Conservation (phyloP, 2,888 invertebrate species). For the Lepidonotus clava region DNA sequence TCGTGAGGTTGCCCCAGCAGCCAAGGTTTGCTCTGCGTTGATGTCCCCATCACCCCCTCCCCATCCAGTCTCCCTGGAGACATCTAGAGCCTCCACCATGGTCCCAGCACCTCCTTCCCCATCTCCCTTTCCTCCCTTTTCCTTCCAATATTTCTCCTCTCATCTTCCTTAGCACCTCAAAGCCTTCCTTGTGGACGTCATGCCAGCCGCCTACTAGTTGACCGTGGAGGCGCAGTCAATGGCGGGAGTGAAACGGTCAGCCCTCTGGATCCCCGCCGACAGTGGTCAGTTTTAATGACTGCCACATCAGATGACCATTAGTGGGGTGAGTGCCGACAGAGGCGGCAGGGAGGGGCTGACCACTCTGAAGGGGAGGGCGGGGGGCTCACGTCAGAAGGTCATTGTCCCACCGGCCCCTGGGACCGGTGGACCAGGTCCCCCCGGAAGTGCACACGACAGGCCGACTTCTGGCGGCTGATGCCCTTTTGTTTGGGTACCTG, state of each 20-base stretch:
- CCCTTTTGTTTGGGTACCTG: not conserved
- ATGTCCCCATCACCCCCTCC: not conserved
- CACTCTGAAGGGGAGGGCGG: no score
- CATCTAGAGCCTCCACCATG: no score
- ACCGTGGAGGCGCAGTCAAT: not conserved
- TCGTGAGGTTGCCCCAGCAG: slow-evolving; percentile 4
- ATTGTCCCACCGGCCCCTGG: not conserved
- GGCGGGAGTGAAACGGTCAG: not conserved
- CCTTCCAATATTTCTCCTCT: no score
- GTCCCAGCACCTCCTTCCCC: not conserved
- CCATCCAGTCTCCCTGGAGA: no score
- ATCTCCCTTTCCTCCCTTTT: not conserved
- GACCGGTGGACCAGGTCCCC: not conserved
- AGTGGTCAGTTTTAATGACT: slow-evolving; percentile 18
- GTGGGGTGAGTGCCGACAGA: not conserved
- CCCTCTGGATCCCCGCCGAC: not conserved
- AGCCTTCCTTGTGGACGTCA: no score
- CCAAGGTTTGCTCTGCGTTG: not conserved
- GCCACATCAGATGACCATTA: slow-evolving; percentile 10
- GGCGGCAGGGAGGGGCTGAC: not conserved
- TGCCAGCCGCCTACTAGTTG: no score
- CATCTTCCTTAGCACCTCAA: no score
- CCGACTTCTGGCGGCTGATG: not conserved
- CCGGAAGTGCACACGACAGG: not conserved
- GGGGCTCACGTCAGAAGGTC: not conserved